Base-by-base conservation (phyloP, 2,888 invertebrate genomes). In the Sinohyriopsis cumingii region DNA sequence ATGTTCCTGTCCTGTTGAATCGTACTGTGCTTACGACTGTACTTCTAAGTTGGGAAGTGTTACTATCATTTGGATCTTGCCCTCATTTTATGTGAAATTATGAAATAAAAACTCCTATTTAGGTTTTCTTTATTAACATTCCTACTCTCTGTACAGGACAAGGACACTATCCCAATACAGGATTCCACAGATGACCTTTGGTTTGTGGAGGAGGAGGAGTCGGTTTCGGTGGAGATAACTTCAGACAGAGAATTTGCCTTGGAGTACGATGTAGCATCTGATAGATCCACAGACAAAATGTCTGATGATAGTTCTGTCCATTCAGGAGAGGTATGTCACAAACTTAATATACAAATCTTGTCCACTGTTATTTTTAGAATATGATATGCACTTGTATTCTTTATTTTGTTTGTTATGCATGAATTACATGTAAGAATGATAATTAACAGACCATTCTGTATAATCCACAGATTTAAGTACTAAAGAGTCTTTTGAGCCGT, bases 131-230 rank as follows among this genome's bases (percentile, higher is more conserved):
- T 61, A 19, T n/a, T 28, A 6, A 5, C 45, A 15, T 53, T 54
- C 24, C 22, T 63, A 25, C 4, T 25, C 19, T 25, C 15, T 24
- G 67, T 24, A 18, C 73, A 84, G 83, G 81, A 78, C 22, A 79
- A 82, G 62, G 82, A 79, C 63, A 85, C 84, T 0, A 77, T 69
- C n/a, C 57, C 77, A 22, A 82, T 82, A 33, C 74, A 80, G 55
- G 81, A 81, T 57, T 84, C 84, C 1, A 75, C 82, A 15, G 86
- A 86, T 72, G 85, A 85, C 61, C 69, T 80, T 45, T 86, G 86
- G 86, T 85, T 82, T 57, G 71, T 84, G 12, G 80, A 82, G 19
- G 83, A 82, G 15, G 80, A 80, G 18, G 76, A 76, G 18, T 71
- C 73, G 3, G 60, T 79, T 4, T 53, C 75, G 0, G 70, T 76